Percentiles rank a stretch among this genome's conserved stretches.
These are phyloP conservation scores for Lasioglossum figueresi DNA, from an alignment of 2,888 invertebrate species.

Conservation along the genomic window DNA sequence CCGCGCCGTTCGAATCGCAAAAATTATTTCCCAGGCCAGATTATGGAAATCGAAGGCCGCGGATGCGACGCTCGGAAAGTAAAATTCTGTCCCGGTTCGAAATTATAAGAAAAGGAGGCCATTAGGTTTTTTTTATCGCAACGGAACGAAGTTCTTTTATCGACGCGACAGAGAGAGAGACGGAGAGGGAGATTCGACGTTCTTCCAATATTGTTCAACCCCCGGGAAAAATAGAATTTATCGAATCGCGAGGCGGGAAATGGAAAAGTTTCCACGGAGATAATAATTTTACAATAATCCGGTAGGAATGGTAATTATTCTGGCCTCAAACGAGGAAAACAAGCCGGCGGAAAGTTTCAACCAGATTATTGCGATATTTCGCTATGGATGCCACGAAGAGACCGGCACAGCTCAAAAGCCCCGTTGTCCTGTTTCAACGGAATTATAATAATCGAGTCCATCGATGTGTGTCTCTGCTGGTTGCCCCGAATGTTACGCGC, in stretches of 20 bases:
- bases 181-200: neutral
- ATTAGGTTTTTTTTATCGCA: neutral
- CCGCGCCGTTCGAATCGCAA: neutral
- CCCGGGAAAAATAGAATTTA: neutral
- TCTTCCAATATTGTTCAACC: constrained; percentile 5
- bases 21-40: constrained; percentile 33
- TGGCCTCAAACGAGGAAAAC: neutral
- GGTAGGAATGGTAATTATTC: neutral
- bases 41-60: constrained; percentile 40
- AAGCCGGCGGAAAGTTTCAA: neutral
- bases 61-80: constrained; percentile 12
- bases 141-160: neutral
- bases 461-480: neutral
- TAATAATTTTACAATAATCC: constrained; percentile 13
- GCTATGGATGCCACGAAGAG: neutral
- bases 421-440: neutral
- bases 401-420: too few relatives aligned
- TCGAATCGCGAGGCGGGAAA: neutral
- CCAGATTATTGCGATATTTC: neutral
- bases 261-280: neutral
- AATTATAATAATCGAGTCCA: neutral
- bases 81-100: constrained; percentile 18
- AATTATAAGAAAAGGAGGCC: constrained; percentile 23
- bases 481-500: constrained; percentile 34
- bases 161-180: neutral